Percentiles rank a stretch among this genome's conserved stretches.
These are phyloP conservation scores for Lepidurus packardi DNA, from an alignment of 1,140 invertebrate genomes.

Conservation along the genomic window DNA sequence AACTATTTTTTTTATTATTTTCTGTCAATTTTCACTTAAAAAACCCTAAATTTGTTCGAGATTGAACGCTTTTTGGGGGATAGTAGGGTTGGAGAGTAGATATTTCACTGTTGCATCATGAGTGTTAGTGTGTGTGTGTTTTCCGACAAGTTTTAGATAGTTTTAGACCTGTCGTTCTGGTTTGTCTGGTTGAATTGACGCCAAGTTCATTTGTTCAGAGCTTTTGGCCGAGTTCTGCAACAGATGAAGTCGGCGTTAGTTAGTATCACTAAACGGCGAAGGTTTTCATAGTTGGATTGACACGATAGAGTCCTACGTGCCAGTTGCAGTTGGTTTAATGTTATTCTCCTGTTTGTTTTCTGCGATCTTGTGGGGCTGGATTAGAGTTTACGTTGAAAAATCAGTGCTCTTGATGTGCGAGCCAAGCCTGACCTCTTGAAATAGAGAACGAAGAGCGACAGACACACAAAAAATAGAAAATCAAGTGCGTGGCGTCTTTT, in stretches of 20 bases:
- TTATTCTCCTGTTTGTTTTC: not conserved
- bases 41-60: no score
- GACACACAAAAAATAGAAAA: not conserved
- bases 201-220: slow-evolving; percentile 10
- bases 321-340: not conserved
- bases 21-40: no score
- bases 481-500: not conserved
- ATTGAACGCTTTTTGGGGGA: no score
- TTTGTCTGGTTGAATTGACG: not conserved
- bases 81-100: no score
- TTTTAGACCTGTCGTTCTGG: not conserved
- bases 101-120: no score
- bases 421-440: not conserved
- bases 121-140: not conserved
- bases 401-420: not conserved
- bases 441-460: not conserved
- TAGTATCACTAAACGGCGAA: not conserved
- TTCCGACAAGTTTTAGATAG: not conserved
- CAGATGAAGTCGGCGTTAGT: not conserved
- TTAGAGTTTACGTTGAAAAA: not conserved
- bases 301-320: not conserved
- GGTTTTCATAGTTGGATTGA: not conserved
- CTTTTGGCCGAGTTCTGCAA: not conserved
- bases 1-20: no score
- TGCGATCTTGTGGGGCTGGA: not conserved